Evolutionary conservation across 1,140 invertebrate species (phyloP).

Genomic region (Leptopilina boulardi): DNA sequence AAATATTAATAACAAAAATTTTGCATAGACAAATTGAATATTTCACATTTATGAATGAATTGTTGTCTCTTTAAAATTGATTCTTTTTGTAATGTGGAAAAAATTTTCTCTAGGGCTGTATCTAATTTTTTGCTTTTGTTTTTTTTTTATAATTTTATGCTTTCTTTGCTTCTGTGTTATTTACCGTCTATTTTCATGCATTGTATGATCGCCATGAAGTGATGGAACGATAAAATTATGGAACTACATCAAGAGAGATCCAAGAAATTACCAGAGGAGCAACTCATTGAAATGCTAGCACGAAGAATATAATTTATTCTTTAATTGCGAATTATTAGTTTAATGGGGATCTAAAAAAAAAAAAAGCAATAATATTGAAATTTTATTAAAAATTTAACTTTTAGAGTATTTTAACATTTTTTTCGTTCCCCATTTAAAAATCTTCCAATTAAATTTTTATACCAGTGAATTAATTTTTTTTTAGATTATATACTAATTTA

Average conservation of each 20-base stretch:
- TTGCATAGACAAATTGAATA: too few species aligned
- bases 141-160: conserved; percentile 50
- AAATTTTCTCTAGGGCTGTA: background rate
- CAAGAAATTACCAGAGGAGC: conserved; percentile 72
- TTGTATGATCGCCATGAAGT: conserved; percentile 73
- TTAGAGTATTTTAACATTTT: background rate
- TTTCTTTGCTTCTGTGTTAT: conserved; percentile 68
- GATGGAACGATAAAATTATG: conserved; percentile 73
- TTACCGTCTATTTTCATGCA: conserved; percentile 74
- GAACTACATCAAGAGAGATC: conserved; percentile 71
- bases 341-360: conserved; percentile 12
- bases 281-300: conserved; percentile 73
- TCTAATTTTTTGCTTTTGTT: conserved; percentile 54
- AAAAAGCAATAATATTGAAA: background rate
- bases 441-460: background rate
- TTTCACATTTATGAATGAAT: too few species aligned
- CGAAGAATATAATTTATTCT: conserved; percentile 25
- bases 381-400: too few species aligned
- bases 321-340: conserved; percentile 12
- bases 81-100: background rate
- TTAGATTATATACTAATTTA: background rate
- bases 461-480: conserved; percentile 16
- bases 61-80: background rate
- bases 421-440: conserved; percentile 1
- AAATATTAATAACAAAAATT: too few species aligned